Conservation (phyloP, 2,113 vertebrate genomes). For the Vimba vimba region DNA sequence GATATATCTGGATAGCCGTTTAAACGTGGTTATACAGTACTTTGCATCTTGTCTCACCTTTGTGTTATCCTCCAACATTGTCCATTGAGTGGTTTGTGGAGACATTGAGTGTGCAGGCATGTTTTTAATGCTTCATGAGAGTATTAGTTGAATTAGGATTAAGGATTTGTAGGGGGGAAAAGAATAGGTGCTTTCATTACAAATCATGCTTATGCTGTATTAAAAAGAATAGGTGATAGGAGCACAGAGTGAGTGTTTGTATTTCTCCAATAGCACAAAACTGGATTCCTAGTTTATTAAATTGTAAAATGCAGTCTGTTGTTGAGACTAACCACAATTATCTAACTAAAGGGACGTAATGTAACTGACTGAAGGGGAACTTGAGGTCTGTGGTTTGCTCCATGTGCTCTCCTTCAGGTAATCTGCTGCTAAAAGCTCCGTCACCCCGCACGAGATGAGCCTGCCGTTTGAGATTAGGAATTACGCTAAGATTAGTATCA, state of each 20-base stretch:
- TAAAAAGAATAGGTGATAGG: not conserved
- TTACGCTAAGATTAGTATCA: slow-evolving; percentile 26
- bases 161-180: slow-evolving; percentile 6
- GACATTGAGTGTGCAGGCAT: not conserved
- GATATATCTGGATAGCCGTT: not conserved
- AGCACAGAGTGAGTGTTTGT: not conserved
- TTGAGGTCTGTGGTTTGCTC: slow-evolving; percentile 21
- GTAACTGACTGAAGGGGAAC: not conserved
- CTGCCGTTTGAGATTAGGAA: slow-evolving; percentile 29
- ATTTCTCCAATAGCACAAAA: not conserved
- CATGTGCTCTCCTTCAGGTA: slow-evolving; percentile 23
- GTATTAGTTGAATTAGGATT: slow-evolving; percentile 23
- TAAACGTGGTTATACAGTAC: not conserved
- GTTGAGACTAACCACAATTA: slow-evolving; percentile 19
- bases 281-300: not conserved
- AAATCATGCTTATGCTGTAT: not conserved
- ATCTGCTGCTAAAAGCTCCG: slow-evolving; percentile 29
- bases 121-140: not conserved
- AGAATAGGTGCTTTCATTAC: not conserved
- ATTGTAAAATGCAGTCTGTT: not conserved
- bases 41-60: not conserved
- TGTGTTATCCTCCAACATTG: not conserved
- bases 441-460: not conserved
- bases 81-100: not conserved
- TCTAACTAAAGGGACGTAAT: slow-evolving; percentile 14